Conservation (phyloP, 92 coral and sea anemone species). For the Porites evermanni region DNA sequence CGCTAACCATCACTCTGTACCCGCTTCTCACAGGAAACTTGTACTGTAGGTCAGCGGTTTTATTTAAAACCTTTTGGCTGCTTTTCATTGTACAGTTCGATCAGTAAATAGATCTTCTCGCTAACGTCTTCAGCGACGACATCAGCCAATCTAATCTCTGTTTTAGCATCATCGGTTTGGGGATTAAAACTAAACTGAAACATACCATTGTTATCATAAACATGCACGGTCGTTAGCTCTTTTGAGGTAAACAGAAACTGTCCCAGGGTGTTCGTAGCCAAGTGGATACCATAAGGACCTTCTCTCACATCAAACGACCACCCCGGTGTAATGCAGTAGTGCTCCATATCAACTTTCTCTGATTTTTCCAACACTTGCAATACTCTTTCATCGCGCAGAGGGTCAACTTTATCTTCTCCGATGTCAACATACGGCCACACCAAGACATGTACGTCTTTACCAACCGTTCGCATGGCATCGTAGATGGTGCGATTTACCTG, state of each 20-base stretch:
- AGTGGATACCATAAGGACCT: not conserved
- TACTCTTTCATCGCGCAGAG: no score
- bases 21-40: slow-evolving; percentile 22
- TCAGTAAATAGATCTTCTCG: slow-evolving; percentile 48
- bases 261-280: slow-evolving; percentile 36
- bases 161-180: no score
- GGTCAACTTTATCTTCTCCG: no score
- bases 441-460: no score
- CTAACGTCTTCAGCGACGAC: slow-evolving; percentile 31
- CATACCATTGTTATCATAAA: slow-evolving; percentile 6
- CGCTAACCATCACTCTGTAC: slow-evolving; percentile 22
- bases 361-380: no score
- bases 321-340: slow-evolving; percentile 9
- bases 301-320: slow-evolving; percentile 21
- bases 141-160: slow-evolving; percentile 2
- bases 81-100: not conserved
- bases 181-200: no score
- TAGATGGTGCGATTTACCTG: no score
- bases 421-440: no score
- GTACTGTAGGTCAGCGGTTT: slow-evolving; percentile 41
- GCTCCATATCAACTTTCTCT: not conserved
- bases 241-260: slow-evolving; percentile 21
- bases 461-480: no score
- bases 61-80: slow-evolving; percentile 7
- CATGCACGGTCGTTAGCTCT: slow-evolving; percentile 5